Percentiles rank a stretch among this genome's conserved stretches.
These are phyloP conservation scores for Nasua narica DNA, from an alignment of 2,797 vertebrate species.

Conservation along the genomic window DNA sequence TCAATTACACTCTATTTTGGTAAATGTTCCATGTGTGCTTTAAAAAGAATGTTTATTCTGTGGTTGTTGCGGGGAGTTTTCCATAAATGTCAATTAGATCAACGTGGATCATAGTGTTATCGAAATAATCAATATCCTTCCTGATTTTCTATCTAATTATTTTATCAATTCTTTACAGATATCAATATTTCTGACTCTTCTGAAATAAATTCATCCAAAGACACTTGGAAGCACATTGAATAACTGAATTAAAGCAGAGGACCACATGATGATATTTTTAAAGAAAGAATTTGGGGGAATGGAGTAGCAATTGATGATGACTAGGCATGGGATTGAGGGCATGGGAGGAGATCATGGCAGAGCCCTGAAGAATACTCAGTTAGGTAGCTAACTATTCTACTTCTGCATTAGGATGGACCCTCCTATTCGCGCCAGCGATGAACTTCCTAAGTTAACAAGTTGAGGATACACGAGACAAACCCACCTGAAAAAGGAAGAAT, in stretches of 20 bases:
- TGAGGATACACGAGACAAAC: not conserved
- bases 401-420: not conserved
- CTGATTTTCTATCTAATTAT: not conserved
- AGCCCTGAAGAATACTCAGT: not conserved
- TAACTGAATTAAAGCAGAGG: not conserved
- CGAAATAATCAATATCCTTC: not conserved
- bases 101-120: not conserved
- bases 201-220: conserved; percentile 8
- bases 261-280: not conserved
- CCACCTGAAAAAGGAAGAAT: conserved; percentile 40
- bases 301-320: not conserved
- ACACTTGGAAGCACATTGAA: not conserved
- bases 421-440: not conserved
- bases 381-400: not conserved
- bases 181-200: not conserved
- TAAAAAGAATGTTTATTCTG: not conserved
- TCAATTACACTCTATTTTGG: not conserved
- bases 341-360: not conserved
- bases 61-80: not conserved
- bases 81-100: conserved; percentile 36
- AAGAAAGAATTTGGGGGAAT: not conserved
- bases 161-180: not conserved
- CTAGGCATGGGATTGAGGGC: not conserved
- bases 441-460: not conserved
- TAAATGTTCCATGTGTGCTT: not conserved